Evolutionary conservation across 2,113 vertebrate genomes (phyloP).

Genomic region (Clupea harengus): DNA sequence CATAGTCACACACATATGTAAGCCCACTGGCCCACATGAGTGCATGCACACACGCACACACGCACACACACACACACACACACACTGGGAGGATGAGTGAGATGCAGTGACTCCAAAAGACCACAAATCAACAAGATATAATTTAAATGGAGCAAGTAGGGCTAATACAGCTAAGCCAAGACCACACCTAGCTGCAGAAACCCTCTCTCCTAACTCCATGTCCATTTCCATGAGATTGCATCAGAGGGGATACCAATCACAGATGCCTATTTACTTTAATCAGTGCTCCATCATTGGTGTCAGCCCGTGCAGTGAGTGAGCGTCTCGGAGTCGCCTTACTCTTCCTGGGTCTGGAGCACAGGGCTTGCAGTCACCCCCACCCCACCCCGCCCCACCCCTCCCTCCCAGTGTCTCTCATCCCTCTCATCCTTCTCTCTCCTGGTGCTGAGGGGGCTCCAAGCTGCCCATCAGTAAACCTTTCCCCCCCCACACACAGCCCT

Average conservation of each 20-base stretch:
- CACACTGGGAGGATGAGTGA: constrained; percentile 5
- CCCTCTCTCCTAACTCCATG: not conserved
- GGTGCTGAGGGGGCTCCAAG: not conserved
- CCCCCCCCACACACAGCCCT: not conserved
- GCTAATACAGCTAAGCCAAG: not conserved
- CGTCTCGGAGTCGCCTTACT: not conserved
- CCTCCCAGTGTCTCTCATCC: not conserved
- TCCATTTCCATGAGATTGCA: not conserved
- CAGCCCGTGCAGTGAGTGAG: not conserved
- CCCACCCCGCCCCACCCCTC: not conserved
- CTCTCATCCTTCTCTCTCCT: not conserved
- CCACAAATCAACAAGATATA: not conserved
- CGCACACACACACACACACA: constrained; percentile 36
- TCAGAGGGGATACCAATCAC: not conserved
- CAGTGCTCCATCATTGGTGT: not conserved
- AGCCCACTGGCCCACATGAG: too few relatives aligned
- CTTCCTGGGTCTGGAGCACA: not conserved
- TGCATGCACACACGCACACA: not conserved
- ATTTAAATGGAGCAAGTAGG: not conserved
- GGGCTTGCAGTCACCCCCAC: not conserved
- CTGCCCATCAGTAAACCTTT: not conserved
- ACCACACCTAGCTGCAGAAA: not conserved
- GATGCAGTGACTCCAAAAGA: not conserved
- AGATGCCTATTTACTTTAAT: not conserved
- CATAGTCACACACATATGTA: not conserved